Evolutionary conservation across 2,797 vertebrate species (phyloP).

Genomic region (Acanthis flammea): DNA sequence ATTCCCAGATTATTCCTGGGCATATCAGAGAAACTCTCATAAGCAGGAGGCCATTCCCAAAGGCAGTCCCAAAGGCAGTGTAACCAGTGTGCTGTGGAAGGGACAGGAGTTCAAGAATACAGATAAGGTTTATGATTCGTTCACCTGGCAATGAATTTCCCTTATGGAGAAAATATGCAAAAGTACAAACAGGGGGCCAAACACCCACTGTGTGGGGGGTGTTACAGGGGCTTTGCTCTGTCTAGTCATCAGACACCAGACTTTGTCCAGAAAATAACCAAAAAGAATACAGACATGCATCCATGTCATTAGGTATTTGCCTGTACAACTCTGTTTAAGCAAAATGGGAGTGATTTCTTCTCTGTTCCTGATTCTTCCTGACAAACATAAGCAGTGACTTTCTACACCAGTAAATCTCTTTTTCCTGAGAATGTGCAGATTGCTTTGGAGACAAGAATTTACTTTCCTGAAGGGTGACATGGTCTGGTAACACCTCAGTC

Average conservation of each 20-base stretch:
- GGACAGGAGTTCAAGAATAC: background rate
- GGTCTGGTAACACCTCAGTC: background rate
- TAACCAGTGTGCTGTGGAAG: background rate
- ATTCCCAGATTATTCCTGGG: background rate
- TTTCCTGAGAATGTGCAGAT: background rate
- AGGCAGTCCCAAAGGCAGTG: too few relatives aligned
- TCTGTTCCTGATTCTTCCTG: background rate
- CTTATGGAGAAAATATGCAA: background rate
- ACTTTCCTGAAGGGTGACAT: background rate
- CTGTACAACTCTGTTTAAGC: rapidly evolving
- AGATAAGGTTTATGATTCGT: background rate
- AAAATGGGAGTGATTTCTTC: background rate
- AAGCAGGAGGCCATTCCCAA: background rate
- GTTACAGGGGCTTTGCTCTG: background rate
- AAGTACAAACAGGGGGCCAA: background rate
- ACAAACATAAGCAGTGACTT: background rate
- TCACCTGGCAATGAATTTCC: background rate
- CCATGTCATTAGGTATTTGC: background rate
- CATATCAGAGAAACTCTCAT: background rate
- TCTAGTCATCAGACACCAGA: background rate
- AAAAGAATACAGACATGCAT: background rate
- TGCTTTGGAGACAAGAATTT: background rate
- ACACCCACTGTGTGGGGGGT: background rate
- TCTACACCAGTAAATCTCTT: background rate
- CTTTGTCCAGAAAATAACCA: background rate